Evolutionary conservation across 2,888 invertebrate species (phyloP).

Genomic region (Pterostichus madidus): DNA sequence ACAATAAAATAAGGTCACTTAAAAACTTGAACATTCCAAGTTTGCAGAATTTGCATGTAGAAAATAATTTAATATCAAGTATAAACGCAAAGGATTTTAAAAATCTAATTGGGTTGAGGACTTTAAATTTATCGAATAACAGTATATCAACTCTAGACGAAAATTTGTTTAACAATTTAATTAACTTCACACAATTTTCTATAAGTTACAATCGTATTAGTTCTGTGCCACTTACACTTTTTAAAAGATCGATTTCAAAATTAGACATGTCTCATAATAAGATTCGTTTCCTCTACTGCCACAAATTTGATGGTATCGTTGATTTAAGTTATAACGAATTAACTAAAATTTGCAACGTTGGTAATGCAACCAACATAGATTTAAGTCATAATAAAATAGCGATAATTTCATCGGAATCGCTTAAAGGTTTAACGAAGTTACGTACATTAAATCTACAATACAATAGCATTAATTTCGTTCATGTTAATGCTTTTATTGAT

Average conservation of each 20-base stretch:
- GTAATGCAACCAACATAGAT: neutral
- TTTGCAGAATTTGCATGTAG: constrained; percentile 21
- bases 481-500: constrained; percentile 6
- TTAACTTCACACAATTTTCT: constrained; percentile 20
- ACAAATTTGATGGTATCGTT: neutral
- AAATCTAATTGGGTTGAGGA: constrained; percentile 2
- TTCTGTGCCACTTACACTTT: neutral
- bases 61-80: neutral
- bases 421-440: neutral
- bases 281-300: neutral
- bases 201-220: constrained; percentile 6
- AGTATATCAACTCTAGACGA: constrained; percentile 20
- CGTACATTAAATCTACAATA: neutral
- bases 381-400: neutral
- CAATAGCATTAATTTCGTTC: neutral
- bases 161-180: constrained; percentile 21
- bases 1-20: constrained; percentile 16
- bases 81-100: neutral
- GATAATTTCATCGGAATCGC: neutral
- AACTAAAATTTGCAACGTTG: neutral
- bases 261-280: constrained; percentile 25
- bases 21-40: constrained; percentile 32
- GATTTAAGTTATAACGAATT: constrained; percentile 10
- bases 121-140: constrained; percentile 25
- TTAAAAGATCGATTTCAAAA: neutral